Conservation (phyloP, 2,797 vertebrate genomes). For the Coracias cyanogaster region DNA sequence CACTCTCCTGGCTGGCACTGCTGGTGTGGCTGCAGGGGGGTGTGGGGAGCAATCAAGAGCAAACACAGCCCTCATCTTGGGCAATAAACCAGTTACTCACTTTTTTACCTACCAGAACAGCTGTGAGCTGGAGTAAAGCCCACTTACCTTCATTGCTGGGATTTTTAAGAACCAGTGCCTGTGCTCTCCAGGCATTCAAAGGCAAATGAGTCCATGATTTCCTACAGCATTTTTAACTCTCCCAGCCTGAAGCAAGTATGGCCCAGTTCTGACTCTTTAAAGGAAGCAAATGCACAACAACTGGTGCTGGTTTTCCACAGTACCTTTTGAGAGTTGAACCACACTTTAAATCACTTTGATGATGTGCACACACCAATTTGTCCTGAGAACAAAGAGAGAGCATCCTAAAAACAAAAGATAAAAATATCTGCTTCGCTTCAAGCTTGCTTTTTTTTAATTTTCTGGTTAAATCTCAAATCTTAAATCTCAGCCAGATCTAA, state of each 20-base stretch:
- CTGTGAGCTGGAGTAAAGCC: neutral
- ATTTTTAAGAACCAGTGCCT: neutral
- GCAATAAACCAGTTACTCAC: neutral
- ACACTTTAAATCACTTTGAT: constrained; percentile 14
- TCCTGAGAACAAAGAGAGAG: constrained; percentile 12
- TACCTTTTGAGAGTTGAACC: neutral
- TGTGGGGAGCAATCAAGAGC: neutral
- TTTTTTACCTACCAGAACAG: neutral
- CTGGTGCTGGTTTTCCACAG: neutral
- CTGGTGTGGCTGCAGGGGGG: neutral
- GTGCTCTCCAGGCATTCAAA: neutral
- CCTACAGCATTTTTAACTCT: neutral
- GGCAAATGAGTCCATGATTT: neutral
- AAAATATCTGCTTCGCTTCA: constrained; percentile 21
- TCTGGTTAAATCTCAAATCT: neutral
- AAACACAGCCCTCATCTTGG: neutral
- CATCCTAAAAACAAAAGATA: neutral
- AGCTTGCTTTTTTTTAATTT: neutral
- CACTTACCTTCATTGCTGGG: neutral
- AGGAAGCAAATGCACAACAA: constrained; percentile 5
- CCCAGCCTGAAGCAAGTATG: neutral
- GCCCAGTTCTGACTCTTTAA: neutral
- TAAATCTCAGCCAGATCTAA: neutral
- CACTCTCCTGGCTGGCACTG: neutral
- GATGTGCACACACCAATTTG: neutral